These are phyloP conservation scores for Oscheius myriophilus DNA, from an alignment of 2,888 invertebrate genomes.

Conservation along the genomic window DNA sequence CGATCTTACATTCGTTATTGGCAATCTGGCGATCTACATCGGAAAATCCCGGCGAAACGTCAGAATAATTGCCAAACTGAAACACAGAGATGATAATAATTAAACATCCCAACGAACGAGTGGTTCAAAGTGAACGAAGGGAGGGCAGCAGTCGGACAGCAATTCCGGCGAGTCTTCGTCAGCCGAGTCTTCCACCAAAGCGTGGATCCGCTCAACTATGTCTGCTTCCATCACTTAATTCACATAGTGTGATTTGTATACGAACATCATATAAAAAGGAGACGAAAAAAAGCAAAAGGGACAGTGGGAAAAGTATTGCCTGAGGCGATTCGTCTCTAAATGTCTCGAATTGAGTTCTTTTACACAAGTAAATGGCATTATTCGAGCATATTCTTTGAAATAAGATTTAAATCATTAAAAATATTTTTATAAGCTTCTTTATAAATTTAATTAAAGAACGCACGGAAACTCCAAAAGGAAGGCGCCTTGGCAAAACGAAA, in stretches of 20 bases:
- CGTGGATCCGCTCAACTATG: constrained; percentile 12
- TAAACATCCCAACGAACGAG: not conserved
- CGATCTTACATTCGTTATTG: not conserved
- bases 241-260: not conserved
- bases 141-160: not conserved
- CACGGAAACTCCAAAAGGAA: too few relatives aligned
- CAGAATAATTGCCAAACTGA: constrained; percentile 7
- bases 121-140: constrained; percentile 8
- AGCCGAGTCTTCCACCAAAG: constrained; percentile 7
- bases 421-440: too few relatives aligned
- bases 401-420: too few relatives aligned
- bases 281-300: too few relatives aligned
- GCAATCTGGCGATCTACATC: not conserved
- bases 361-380: too few relatives aligned
- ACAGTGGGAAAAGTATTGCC: too few relatives aligned
- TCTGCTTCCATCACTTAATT: constrained; percentile 6
- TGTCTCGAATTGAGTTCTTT: too few relatives aligned
- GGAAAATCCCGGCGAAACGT: not conserved
- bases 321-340: too few relatives aligned
- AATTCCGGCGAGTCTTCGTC: not conserved
- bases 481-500: too few relatives aligned
- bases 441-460: too few relatives aligned
- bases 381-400: too few relatives aligned
- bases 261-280: too few relatives aligned
- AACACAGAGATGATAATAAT: not conserved